Conservation (phyloP, 2,113 vertebrate species). For the Micronisus gabar region DNA sequence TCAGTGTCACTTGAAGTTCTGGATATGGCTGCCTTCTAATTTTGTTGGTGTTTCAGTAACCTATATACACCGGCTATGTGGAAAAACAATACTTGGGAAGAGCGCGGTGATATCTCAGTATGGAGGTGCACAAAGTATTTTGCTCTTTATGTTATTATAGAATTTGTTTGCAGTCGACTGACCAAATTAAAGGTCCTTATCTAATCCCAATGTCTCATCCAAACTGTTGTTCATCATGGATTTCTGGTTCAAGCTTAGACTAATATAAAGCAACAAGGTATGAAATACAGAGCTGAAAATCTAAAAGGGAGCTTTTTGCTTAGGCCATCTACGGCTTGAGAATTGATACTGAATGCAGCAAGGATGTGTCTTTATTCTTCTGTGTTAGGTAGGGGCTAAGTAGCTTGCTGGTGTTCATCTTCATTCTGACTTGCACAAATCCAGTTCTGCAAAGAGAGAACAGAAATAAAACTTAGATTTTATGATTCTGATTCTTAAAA, state of each 20-base stretch:
- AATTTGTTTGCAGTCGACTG: background rate
- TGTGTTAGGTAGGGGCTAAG: background rate
- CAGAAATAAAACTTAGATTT: background rate
- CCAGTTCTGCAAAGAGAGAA: background rate
- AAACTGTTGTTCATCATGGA: background rate
- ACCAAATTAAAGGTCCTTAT: background rate
- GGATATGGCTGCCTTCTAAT: background rate
- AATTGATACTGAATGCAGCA: background rate
- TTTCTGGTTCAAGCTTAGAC: background rate
- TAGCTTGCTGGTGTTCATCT: background rate
- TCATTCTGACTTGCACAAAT: background rate
- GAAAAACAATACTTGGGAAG: rapidly evolving
- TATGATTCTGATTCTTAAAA: background rate
- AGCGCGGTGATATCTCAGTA: rapidly evolving
- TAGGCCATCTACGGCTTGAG: background rate
- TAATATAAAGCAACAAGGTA: background rate
- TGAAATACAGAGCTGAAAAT: background rate
- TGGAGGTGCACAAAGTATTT: background rate
- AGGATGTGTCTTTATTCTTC: background rate
- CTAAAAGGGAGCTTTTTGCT: background rate
- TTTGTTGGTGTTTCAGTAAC: background rate
- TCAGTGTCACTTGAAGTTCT: background rate
- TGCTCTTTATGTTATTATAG: background rate
- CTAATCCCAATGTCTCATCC: background rate
- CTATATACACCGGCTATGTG: rapidly evolving